A percentile compares a stretch with the other conserved stretches of the same genome.
Evolutionary conservation across 2,113 vertebrate species (phyloP).

Genomic region (Mungos mungo): DNA sequence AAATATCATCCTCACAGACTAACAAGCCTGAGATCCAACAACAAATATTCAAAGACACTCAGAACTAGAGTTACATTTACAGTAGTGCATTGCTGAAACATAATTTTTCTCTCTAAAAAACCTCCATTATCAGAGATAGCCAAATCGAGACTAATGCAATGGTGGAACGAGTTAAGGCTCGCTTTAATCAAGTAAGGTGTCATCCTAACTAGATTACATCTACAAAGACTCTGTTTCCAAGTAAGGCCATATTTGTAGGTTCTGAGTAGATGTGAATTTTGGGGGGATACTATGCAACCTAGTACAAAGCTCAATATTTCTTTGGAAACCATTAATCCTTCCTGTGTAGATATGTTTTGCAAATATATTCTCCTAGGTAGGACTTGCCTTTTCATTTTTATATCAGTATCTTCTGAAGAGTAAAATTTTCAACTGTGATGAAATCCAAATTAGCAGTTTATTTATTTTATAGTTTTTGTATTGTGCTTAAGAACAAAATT

Average conservation of each 20-base stretch:
- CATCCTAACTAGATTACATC: background rate
- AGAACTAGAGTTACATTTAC: too few relatives aligned
- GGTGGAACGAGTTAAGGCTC: too few relatives aligned
- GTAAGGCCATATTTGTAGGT: background rate
- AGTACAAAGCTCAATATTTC: background rate
- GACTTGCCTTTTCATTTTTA: background rate
- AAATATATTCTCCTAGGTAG: background rate
- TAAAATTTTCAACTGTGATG: background rate
- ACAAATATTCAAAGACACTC: too few relatives aligned
- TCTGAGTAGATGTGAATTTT: background rate
- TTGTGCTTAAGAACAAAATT: background rate
- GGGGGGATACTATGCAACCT: background rate
- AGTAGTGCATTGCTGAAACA: too few relatives aligned
- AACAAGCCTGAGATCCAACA: too few relatives aligned
- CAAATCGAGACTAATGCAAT: too few relatives aligned
- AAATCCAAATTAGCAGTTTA: background rate
- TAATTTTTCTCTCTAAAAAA: too few relatives aligned
- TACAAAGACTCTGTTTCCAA: background rate
- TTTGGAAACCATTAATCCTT: background rate
- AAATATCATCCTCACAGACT: too few relatives aligned
- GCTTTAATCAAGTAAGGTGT: background rate
- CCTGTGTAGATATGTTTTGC: background rate
- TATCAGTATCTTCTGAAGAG: background rate
- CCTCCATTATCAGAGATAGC: too few relatives aligned
- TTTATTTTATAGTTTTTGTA: background rate